Percentiles rank a stretch among this genome's conserved stretches.
phyloP scores from a whole-genome alignment of 2,797 vertebrate genomes.

The Pelobates cultripes region DNA sequence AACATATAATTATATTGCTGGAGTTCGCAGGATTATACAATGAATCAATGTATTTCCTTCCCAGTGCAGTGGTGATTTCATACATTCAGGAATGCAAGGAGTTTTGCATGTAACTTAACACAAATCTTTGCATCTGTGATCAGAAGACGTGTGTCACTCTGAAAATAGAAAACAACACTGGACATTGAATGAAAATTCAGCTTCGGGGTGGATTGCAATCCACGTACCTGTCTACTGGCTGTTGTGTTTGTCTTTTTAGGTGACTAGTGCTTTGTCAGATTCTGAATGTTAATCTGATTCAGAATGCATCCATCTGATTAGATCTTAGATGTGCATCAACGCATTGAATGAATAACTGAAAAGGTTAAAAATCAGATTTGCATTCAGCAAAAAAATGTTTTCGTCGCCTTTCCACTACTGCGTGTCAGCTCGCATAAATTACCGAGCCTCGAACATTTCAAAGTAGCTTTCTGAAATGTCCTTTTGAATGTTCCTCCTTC shows the following conservation, averaged over 20 bases:
- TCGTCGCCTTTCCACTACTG: background rate
- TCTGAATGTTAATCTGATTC: background rate
- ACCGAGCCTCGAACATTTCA: background rate
- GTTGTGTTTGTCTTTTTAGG: background rate
- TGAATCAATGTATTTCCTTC: background rate
- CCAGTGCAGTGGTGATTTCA: background rate
- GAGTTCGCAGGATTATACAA: background rate
- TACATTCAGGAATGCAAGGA: background rate
- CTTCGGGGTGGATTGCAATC: background rate
- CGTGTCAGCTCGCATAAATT: background rate
- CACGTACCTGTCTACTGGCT: background rate
- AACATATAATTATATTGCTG: background rate
- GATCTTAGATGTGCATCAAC: background rate
- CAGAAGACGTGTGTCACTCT: background rate
- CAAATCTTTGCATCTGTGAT: background rate
- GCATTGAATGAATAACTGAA: constrained; percentile 13
- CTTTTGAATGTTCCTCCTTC: background rate
- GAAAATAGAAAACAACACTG: background rate
- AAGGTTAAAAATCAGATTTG: constrained; percentile 32
- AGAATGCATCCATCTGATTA: background rate
- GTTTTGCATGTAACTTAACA: background rate
- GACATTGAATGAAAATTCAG: background rate
- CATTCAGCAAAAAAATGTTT: constrained; percentile 9
- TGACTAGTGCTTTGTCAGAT: background rate
- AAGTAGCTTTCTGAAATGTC: background rate